phyloP scores from a whole-genome alignment of 1,140 invertebrate species.

The Tenebrio molitor region DNA sequence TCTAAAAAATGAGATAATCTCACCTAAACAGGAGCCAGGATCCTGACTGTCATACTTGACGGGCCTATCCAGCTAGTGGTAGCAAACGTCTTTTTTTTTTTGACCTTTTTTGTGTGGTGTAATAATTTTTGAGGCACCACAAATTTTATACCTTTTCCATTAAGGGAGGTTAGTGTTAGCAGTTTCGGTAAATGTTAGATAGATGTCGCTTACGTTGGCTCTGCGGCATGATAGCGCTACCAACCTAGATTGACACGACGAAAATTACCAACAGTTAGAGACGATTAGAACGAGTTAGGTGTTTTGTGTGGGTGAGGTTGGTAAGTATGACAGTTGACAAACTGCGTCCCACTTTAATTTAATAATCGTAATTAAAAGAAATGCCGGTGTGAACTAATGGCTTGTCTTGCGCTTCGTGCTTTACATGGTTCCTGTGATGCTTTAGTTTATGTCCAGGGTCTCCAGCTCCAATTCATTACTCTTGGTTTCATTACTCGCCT shows the following conservation, averaged over 20 bases:
- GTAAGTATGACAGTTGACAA: slow-evolving; percentile 30
- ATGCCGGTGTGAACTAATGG: slow-evolving; percentile 37
- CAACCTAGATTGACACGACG: not conserved
- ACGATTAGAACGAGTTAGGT: not conserved
- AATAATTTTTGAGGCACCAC: slow-evolving; percentile 63
- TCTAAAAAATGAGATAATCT: too few relatives aligned
- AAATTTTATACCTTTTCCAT: slow-evolving; percentile 67
- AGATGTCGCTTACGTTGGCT: slow-evolving; percentile 55
- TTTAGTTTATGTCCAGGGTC: slow-evolving; percentile 31
- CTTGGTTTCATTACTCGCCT: slow-evolving; percentile 39
- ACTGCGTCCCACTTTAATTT: slow-evolving; percentile 12
- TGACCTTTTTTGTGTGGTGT: slow-evolving; percentile 56
- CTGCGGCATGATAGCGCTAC: slow-evolving; percentile 44
- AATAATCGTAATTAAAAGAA: slow-evolving; percentile 33
- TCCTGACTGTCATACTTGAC: too few relatives aligned
- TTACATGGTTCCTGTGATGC: slow-evolving; percentile 34
- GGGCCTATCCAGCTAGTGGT: too few relatives aligned
- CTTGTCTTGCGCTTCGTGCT: slow-evolving; percentile 42
- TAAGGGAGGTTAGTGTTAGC: slow-evolving; percentile 61
- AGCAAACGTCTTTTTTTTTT: slow-evolving; percentile 36
- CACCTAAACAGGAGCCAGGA: too few relatives aligned
- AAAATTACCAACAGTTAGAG: not conserved
- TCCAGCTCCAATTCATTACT: slow-evolving; percentile 18
- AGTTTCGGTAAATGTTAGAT: slow-evolving; percentile 54
- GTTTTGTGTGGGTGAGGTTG: not conserved